phyloP scores from a whole-genome alignment of 2,888 invertebrate genomes.

The Thalpophila matura region DNA sequence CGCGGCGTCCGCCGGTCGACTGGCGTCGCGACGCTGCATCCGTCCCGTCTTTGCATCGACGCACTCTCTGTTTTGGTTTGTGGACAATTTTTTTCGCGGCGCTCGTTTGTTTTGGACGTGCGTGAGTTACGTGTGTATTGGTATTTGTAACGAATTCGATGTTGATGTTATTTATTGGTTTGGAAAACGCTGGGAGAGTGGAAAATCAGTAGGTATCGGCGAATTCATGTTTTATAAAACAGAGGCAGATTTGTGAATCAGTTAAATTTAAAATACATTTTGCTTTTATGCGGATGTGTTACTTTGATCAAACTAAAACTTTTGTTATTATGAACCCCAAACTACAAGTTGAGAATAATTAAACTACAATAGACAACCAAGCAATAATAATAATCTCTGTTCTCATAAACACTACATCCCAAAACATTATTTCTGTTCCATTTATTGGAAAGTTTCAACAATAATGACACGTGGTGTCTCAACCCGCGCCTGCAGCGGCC shows the following conservation, averaged over 20 bases:
- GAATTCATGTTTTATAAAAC: conserved; percentile 8
- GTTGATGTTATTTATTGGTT: conserved; percentile 59
- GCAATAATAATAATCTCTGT: background rate
- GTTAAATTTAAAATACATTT: background rate
- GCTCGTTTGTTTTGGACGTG: conserved; percentile 64
- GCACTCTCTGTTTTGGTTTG: conserved; percentile 71
- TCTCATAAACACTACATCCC: background rate
- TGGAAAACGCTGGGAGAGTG: conserved; percentile 28
- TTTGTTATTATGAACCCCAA: background rate
- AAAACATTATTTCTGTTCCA: background rate
- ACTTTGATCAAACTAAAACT: background rate
- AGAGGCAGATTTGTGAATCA: background rate
- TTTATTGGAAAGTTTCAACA: conserved; percentile 12
- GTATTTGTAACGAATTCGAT: conserved; percentile 54
- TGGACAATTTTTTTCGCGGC: conserved; percentile 61
- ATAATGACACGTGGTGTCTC: conserved; percentile 18
- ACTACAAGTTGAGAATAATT: background rate
- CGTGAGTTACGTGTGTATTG: conserved; percentile 60
- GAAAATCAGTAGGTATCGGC: conserved; percentile 17
- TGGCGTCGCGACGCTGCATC: conserved; percentile 73
- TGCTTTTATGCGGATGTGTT: background rate
- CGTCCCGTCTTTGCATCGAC: conserved; percentile 70
- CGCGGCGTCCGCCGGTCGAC: conserved; percentile 80
- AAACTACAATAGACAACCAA: background rate
- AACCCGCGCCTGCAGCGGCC: conserved; percentile 30